phyloP scores from a whole-genome alignment of 2,113 vertebrate genomes.

The Erinaceus europaeus region DNA sequence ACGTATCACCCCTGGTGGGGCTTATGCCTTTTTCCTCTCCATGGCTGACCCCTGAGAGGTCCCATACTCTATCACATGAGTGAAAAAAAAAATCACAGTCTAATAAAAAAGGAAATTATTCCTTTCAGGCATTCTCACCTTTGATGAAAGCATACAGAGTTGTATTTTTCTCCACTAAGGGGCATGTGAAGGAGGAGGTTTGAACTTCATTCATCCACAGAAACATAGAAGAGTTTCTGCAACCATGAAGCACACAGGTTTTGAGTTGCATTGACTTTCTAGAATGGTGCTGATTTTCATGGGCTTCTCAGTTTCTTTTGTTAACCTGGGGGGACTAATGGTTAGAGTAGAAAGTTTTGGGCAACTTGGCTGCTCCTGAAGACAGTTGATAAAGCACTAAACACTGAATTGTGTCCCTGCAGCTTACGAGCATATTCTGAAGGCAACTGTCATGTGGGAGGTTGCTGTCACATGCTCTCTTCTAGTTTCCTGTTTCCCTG shows the following conservation, averaged over 20 bases:
- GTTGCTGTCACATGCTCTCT: not conserved
- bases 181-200: not conserved
- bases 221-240: not conserved
- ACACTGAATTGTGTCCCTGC: not conserved
- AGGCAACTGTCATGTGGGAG: not conserved
- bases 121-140: not conserved
- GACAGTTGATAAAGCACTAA: not conserved
- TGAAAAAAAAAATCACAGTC: no score
- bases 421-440: not conserved
- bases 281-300: not conserved
- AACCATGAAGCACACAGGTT: not conserved
- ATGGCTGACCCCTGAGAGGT: not conserved
- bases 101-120: not conserved
- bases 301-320: not conserved
- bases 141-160: not conserved
- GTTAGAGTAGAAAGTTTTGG: not conserved
- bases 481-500: not conserved
- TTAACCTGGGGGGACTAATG: not conserved
- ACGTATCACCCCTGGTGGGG: not conserved
- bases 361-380: not conserved
- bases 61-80: not conserved
- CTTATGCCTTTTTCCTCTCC: not conserved
- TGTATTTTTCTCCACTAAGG: not conserved
- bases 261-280: slow-evolving; percentile 5
- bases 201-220: not conserved